A percentile compares a stretch with the other conserved stretches of the same genome.
phyloP scores from a whole-genome alignment of 2,888 invertebrate species.

The Leptinotarsa peninsularis region DNA sequence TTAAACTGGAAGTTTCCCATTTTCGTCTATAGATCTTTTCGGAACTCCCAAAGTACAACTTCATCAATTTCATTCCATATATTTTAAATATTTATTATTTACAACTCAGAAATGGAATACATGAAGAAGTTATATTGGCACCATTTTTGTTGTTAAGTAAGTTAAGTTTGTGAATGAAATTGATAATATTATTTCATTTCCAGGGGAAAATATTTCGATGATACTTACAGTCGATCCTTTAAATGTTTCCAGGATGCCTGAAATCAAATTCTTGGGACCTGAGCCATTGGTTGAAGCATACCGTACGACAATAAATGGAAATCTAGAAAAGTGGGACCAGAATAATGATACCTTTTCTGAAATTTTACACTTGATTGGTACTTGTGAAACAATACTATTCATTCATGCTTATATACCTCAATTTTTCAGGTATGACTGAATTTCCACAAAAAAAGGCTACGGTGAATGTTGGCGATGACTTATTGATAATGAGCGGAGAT shows the following conservation, averaged over 20 bases:
- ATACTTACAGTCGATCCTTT: conserved; percentile 62
- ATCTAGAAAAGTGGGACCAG: conserved; percentile 62
- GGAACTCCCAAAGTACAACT: too few relatives aligned
- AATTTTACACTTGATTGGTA: conserved; percentile 62
- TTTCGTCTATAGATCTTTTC: too few relatives aligned
- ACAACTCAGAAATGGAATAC: too few relatives aligned
- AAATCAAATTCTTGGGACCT: conserved; percentile 65
- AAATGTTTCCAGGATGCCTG: conserved; percentile 59
- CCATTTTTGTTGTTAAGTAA: too few relatives aligned
- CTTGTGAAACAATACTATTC: background rate
- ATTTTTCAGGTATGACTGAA: conserved; percentile 55
- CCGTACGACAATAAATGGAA: conserved; percentile 55
- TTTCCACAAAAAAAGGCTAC: conserved; percentile 54
- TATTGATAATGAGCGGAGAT: conserved; percentile 57
- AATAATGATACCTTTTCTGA: conserved; percentile 57
- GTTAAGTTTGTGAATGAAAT: too few relatives aligned
- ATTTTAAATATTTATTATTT: too few relatives aligned
- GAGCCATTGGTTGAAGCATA: conserved; percentile 57
- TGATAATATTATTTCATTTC: too few relatives aligned
- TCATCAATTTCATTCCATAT: too few relatives aligned
- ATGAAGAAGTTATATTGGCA: too few relatives aligned
- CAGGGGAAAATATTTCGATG: conserved; percentile 62
- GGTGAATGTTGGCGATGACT: conserved; percentile 41
- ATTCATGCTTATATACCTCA: background rate
- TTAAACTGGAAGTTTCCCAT: too few relatives aligned